Evolutionary conservation across 1,140 invertebrate genomes (phyloP), one percentile per base, ranked within the genome.

Genomic region (Paraescarpia echinospica): DNA sequence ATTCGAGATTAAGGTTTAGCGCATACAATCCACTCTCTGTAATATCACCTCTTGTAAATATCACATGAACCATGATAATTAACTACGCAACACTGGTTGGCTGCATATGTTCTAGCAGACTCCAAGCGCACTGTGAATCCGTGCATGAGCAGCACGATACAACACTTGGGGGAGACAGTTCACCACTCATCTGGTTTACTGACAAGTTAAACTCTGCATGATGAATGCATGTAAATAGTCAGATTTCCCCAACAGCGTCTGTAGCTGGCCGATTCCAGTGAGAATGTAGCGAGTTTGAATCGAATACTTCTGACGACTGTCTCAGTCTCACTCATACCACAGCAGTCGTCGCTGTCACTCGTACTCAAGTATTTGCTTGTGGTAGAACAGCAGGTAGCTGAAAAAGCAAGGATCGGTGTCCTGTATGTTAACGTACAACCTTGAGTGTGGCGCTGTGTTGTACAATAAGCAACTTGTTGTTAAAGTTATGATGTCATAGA

Each of bases 301-400:
- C 8, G 59, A 77, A 77, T 77, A 77, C 27, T 18, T 27, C 27
- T 77, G 59, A 31, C 22, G 22, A 77, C 59, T 77, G 59, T 27
- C 59, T 77, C 27, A 31, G 8, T 77, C 27, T 77, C 12, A 22
- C 59, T 77, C 27, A 4, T 27, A 77, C 59, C 59, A 51, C 8
- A 77, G 59, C 27, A 77, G 18, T 22, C 22, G 59, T 77, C 59
- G 22, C 59, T 27, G 59, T 77, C 59, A 97, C 94, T 97, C 97
- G 95, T 98, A 98, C 95, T 98, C 98, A 95, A 98, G 96, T 93
- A 98, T 97, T 96, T 98, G 98, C 96, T 98, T 99, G 96, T 99
- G 98, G 96, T 99, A 99, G 96, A 99, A 99, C 90, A 98, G 97
- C 91, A 99, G 97, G 96, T 99, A 98, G 94, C 98, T 98, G 97